These are phyloP conservation scores for Rattus norvegicus DNA, from an alignment of 2,113 vertebrate species.

Conservation along the genomic window GRCr8 NC_086028.1:39670501-39671000, in stretches of 20 bases:
- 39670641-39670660: background rate
- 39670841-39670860: background rate
- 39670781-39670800: background rate
- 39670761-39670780: background rate
- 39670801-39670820: background rate
- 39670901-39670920: background rate
- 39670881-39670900: background rate
- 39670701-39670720: background rate
- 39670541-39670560: background rate
- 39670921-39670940: background rate
- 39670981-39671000: background rate
- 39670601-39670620: background rate
- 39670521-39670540: background rate
- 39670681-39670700: background rate
- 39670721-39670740: background rate
- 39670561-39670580: background rate
- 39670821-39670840: background rate
- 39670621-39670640: background rate
- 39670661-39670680: background rate
- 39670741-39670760: accelerated
- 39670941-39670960: background rate
- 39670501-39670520: background rate
- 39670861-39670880: background rate
- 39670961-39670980: background rate
- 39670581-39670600: background rate